Base-by-base conservation (phyloP, 2,113 vertebrate species). In the Mobula hypostoma region DNA sequence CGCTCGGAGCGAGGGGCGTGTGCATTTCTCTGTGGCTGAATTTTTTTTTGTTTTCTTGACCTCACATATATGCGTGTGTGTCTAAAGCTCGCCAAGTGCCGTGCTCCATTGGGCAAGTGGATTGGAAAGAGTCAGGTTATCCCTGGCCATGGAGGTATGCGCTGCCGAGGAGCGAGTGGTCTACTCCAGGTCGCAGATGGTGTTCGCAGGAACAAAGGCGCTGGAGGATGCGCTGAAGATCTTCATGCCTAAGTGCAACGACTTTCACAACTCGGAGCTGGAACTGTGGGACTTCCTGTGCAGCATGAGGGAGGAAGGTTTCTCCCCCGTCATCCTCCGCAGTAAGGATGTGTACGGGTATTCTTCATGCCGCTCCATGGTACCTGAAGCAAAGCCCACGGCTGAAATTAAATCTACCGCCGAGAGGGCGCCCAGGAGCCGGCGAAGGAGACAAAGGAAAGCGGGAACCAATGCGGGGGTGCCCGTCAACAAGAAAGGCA, bases 261-360 rank as follows among this genome's bases (percentile, higher is more conserved):
- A 97, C 95, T 97, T 97, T 95, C 97, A 97, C 97, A 97, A 96
- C 96, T 97, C 97, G 77, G 97, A 97, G 94, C 96, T 97, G 29
- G 97, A 97, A 96, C 97, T 97, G 94, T 97, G 97, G 97, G 96
- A 96, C 96, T 97, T 97, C 96, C 97, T 97, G n/a, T 97, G 97
- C 96, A 97, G 97, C 95, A 96, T 97, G 95, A 96, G 96, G 95
- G 96, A 96, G 95, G 96, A 97, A 96, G 85, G 85, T 61, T 97
- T 97, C 95, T 97, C 97, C 94, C 97, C 97, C 94, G 96, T 97
- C 95, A 97, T 97, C 94, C 96, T 97, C n/a, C 97, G 97, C 95
- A 97, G 97, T 94, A 97, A 97, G 95, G 97, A 97, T 96, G 97
- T 97, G 94, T 97, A 97, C 94, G 96, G 97, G 77, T 97, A 97